Evolutionary conservation across 2,797 vertebrate species (phyloP).

Genomic region (Coendou prehensilis): DNA sequence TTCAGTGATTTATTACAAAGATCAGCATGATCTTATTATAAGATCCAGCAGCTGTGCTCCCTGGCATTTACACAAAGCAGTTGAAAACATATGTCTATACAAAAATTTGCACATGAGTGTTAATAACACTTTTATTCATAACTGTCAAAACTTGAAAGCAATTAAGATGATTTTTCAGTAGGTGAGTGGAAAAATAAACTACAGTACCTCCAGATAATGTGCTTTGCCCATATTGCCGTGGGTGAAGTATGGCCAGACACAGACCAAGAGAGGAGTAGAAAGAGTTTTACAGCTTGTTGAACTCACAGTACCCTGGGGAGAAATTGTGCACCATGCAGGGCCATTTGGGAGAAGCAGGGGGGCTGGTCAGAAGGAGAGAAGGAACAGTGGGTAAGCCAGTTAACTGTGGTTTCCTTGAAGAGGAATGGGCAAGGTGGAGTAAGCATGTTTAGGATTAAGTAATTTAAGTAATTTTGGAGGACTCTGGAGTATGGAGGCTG

Average conservation of each 20-base stretch:
- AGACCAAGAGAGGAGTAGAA: neutral
- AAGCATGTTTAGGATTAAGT: neutral
- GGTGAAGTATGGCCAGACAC: neutral
- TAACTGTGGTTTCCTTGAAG: neutral
- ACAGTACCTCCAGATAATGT: neutral
- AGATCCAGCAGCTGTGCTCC: neutral
- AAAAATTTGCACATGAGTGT: neutral
- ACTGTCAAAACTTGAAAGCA: neutral
- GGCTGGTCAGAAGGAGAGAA: neutral
- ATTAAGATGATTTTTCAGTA: neutral
- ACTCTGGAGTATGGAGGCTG: neutral
- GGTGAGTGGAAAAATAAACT: neutral
- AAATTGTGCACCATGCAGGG: neutral
- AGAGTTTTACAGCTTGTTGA: neutral
- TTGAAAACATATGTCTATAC: neutral
- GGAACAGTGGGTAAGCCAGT: neutral
- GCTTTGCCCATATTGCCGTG: neutral
- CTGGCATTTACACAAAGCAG: neutral
- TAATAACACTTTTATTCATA: neutral
- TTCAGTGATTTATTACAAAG: neutral
- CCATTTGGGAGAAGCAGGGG: neutral
- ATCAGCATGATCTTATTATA: neutral
- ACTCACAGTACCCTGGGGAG: neutral
- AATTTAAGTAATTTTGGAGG: neutral
- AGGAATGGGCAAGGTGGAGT: neutral